Evolutionary conservation across 2,888 invertebrate species (phyloP), one percentile per base, ranked within the genome.

Genomic region (Arrhopalites spinosus): DNA sequence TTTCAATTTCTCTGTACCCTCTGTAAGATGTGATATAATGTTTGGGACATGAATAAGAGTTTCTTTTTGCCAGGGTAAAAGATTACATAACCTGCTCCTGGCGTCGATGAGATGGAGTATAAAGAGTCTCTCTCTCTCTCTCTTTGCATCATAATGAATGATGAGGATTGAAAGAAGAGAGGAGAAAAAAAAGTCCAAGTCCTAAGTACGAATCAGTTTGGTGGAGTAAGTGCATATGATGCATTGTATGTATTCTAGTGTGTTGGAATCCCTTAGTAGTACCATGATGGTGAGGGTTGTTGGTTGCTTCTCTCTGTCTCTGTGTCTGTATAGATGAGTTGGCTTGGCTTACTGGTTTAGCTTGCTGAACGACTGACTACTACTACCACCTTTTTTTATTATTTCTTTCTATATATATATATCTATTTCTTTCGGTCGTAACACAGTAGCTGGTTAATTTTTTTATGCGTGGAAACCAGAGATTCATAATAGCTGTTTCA

Each of bases 401-500:
- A n/a, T n/a, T n/a, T n/a, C n/a, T n/a, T n/a, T n/a, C n/a, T n/a
- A n/a, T n/a, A n/a, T n/a, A n/a, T n/a, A n/a, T n/a, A n/a, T n/a
- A n/a, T n/a, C n/a, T 74, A 23, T 61, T 69, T 76, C 67, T 59
- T 59, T 56, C n/a, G 66, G 53, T 67, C 72, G 82, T 82, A 82
- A 82, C 82, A 82, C 82, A 78, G 82, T 81, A 82, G 82, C 82
- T 79, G 77, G 76, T 81, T 59, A 77, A 53, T 79, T 79, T 81
- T 78, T 80, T 80, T 80, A 75, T 78, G 70, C 76, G 79, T 76
- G 76, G 80, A 80, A 80, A 80, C 75, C 72, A 80, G 82, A 82
- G 81, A 79, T 82, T 80, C 79, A 80, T 82, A 81, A 81, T 82
- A 82, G 81, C 82, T 76, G 78, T 78, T 79, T 78, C 76, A 76